phyloP scores from a whole-genome alignment of 1,140 invertebrate species.

The Psilanteris sp. region DNA sequence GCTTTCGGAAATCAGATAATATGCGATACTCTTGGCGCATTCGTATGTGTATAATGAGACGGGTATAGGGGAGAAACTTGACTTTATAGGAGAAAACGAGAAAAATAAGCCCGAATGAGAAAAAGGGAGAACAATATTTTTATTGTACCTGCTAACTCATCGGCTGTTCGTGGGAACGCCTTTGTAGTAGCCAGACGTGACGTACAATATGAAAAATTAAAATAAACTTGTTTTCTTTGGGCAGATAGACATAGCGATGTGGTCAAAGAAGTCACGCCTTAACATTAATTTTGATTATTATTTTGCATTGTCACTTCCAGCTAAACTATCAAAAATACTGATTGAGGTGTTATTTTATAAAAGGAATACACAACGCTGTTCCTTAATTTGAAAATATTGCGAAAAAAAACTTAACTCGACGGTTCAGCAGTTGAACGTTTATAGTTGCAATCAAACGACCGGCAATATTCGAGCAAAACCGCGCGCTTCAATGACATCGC shows the following conservation, averaged over 20 bases:
- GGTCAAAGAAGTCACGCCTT: slow-evolving; percentile 56
- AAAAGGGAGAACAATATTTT: slow-evolving; percentile 71
- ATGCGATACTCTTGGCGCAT: slow-evolving; percentile 42
- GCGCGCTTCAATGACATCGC: no score
- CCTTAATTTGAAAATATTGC: no score
- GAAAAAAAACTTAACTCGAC: no score
- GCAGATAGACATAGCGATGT: slow-evolving; percentile 45
- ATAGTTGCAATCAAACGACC: no score
- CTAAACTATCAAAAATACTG: slow-evolving; percentile 16
- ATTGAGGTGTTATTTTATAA: slow-evolving; percentile 17
- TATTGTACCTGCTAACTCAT: slow-evolving; percentile 75
- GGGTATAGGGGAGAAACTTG: slow-evolving; percentile 43
- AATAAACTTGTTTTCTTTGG: slow-evolving; percentile 68
- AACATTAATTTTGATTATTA: slow-evolving; percentile 71
- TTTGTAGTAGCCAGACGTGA: slow-evolving; percentile 71
- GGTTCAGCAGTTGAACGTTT: no score
- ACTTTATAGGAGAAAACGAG: slow-evolving; percentile 55
- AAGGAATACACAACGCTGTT: no score
- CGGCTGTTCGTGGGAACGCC: slow-evolving; percentile 71
- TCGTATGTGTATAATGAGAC: slow-evolving; percentile 53
- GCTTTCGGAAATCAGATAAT: slow-evolving; percentile 40
- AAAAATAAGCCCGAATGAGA: slow-evolving; percentile 50
- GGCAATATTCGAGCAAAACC: no score
- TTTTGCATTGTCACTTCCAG: slow-evolving; percentile 71
- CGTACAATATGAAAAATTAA: slow-evolving; percentile 75